Base-by-base conservation (phyloP, 2,888 invertebrate genomes). In the Germaria angustata region DNA sequence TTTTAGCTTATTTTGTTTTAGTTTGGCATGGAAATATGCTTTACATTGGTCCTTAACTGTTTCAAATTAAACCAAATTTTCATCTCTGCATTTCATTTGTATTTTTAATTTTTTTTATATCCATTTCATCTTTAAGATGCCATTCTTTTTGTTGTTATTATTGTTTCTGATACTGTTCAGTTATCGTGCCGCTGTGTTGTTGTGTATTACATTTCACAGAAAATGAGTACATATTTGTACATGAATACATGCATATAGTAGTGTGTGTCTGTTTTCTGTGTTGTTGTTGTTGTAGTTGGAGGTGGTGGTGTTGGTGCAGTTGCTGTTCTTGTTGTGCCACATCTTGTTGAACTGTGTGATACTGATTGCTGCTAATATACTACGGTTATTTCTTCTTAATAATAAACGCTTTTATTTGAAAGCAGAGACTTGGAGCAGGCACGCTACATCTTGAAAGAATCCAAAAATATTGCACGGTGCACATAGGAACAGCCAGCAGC, bases 291-390 rank as follows among this genome's bases (percentile, higher is more conserved):
- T 32, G 28, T 41, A 17, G 32, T 13, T 28, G 20, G 0, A 36
- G 44, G 22, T 17, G 34, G 57, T 68, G 76, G 57, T 68, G 76
- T 13, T 28, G 20, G 0, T 51, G 44, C 24, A 24, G 34, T 57
- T 68, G 76, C 69, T 68, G 76, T 49, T 51, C 13, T 46, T 68
- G 34, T 53, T 77, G 51, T 71, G 24, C 32, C 71, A 61, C 71
- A 80, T 69, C 61, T 68, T 77, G 68, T 49, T 79, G 71, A 71
- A 65, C 71, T 65, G 61, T 65, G 13, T 63, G 44, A 68, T 46
- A 55, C 53, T 61, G 76, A 68, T 77, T 71, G 76, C 65, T 81
- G 76, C 66, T 71, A 59, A 72, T 77, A 81, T 68, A 73, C 63
- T 46, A 34, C 34, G 71, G 46, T 22, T 63, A 57, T 68, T 34